These are phyloP conservation scores for Poicephalus gulielmi DNA, from an alignment of 2,113 vertebrate species.

Conservation along the genomic window DNA sequence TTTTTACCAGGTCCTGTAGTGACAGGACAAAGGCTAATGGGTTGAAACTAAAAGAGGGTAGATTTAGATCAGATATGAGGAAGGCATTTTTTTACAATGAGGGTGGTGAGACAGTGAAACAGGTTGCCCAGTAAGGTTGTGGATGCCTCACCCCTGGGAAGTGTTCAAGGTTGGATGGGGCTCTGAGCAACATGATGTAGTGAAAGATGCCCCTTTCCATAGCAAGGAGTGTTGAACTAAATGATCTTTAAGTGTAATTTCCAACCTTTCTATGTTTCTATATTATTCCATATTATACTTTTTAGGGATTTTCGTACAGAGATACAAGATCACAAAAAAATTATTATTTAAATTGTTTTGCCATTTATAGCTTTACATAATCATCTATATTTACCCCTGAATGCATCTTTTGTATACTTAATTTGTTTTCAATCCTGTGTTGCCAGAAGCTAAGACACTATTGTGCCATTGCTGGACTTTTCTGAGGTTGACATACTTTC, in stretches of 20 bases:
- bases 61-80: neutral
- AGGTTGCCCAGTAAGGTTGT: neutral
- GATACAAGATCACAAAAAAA: neutral
- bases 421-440: neutral
- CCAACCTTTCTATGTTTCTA: neutral
- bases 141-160: neutral
- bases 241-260: neutral
- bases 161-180: neutral
- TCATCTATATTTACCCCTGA: neutral
- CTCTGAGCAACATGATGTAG: neutral
- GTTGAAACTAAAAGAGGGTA: neutral
- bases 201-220: fast-evolving
- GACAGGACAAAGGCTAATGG: neutral
- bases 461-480: neutral
- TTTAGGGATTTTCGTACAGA: neutral
- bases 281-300: neutral
- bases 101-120: neutral
- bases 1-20: neutral
- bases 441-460: neutral
- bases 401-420: neutral
- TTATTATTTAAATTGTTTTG: neutral
- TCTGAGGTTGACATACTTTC: neutral
- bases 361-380: neutral
- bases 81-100: neutral
- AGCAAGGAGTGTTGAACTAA: neutral